Base-by-base conservation (phyloP, 2,888 invertebrate species). In the Ormyrus pomaceus region DNA sequence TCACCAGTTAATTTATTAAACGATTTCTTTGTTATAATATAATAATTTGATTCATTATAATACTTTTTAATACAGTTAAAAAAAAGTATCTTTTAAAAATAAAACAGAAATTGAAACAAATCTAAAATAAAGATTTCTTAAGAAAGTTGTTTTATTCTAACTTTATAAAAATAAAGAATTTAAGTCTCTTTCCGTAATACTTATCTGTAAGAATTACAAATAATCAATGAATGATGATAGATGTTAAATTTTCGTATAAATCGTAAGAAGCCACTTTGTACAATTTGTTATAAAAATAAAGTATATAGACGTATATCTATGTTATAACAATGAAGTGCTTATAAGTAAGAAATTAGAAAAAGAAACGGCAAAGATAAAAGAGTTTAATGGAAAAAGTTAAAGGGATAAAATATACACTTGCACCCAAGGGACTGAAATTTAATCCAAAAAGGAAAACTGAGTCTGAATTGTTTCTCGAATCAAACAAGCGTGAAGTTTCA, bases 261-360 rank as follows among this genome's bases (percentile, higher is more conserved):
- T 11, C 11, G n/a, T 46, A 62, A 45, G 45, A 55, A 68, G 8
- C 8, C 9, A 68, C 68, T 68, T 68, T 68, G 68, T 68, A 68
- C 68, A 68, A 68, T 55, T 70, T 70, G 59, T 71, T 71, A 71
- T 48, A 34, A 61, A 71, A 13, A 13, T 61, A 69, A 56, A 71
- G 46, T 19, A 69, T 9, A 56, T 69, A 48, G 9, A 45, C 13
- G 8, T 66, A 51, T 19, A 66, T 66, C 13, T 66, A 66, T 9
- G 65, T 66, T 66, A 66, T 66, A 66, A 34, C 13, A 66, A 9
- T 66, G 51, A 19, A 51, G 34, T 19, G 19, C 45, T 51, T 51
- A 51, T 13, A n/a, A 0, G 55, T n/a, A 68, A 68, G 6, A 19
- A 10, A 55, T 7, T 34, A 19, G 19, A 19, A 19, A 19, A 19